Evolutionary conservation across 1,140 invertebrate species (phyloP).

Genomic region (Tetramorium parvispinum): DNA sequence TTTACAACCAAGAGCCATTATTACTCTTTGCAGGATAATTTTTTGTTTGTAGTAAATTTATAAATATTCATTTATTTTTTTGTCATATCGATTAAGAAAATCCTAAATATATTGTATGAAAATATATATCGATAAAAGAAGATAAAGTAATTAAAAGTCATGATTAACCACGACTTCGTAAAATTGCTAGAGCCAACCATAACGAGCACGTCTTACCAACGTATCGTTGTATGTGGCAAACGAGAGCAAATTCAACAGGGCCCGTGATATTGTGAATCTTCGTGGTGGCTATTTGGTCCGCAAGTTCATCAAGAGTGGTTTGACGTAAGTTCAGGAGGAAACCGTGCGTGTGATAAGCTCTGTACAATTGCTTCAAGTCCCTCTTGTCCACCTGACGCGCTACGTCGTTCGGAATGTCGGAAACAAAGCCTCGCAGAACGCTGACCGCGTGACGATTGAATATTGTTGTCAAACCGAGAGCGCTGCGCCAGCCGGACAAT

Average conservation of each 20-base stretch:
- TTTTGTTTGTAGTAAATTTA: not conserved
- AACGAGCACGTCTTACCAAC: slow-evolving; percentile 81
- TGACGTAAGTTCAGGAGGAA: slow-evolving; percentile 81
- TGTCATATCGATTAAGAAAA: not conserved
- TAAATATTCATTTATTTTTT: not conserved
- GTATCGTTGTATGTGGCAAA: slow-evolving; percentile 78
- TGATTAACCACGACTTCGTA: slow-evolving; percentile 77
- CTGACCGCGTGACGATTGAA: slow-evolving; percentile 82
- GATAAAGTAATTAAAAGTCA: not conserved
- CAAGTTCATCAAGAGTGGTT: slow-evolving; percentile 75
- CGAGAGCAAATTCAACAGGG: slow-evolving; percentile 82
- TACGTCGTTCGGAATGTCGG: slow-evolving; percentile 67
- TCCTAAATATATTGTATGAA: not conserved
- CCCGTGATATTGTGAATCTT: slow-evolving; percentile 81
- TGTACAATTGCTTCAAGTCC: slow-evolving; percentile 80
- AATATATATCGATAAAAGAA: not conserved
- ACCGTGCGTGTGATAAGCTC: slow-evolving; percentile 82
- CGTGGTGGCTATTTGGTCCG: slow-evolving; percentile 77
- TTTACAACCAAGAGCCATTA: not conserved
- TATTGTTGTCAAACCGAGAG: slow-evolving; percentile 77
- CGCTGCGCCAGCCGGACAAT: slow-evolving; percentile 78
- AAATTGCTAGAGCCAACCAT: slow-evolving; percentile 80
- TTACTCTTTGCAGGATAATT: not conserved
- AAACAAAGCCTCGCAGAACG: slow-evolving; percentile 76
- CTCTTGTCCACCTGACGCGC: slow-evolving; percentile 79